Base-by-base conservation (phyloP, 2,113 vertebrate genomes). In the Prionailurus bengalensis region DNA sequence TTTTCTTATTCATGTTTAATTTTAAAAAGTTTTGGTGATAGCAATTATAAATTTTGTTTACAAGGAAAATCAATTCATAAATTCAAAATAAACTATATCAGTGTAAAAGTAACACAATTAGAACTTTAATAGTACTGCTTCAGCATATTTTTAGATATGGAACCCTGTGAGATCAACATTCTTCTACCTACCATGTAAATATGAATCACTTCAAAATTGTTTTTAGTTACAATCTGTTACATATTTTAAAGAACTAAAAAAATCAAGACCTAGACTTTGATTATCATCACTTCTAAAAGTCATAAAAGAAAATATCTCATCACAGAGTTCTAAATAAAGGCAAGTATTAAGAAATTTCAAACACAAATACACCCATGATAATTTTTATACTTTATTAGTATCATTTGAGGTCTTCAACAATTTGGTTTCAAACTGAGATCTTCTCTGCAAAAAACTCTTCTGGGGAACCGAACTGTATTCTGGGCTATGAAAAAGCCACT, bases 401-500 rank as follows among this genome's bases (percentile, higher is more conserved):
- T 87, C 76, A 81, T 31, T 48, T 79, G 85, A 74, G 25, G 15
- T 93, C 76, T 78, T 95, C 48, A 79, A 70, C 23, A 48, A 39
- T 89, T 96, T 96, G 89, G 48, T 68, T 81, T 94, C 86, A 33
- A 86, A n/a, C 21, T 92, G 94, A 96, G 95, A 63, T 97, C 89
- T 89, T 95, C 91, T 91, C 39, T 90, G 85, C 19, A 89, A 91
- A 93, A 91, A 33, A n/a, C 45, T 27, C 39, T 92, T 96, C 31
- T 81, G 95, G 61, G 92, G 51, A 53, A 23, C 21, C 15, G 45
- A 76, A 25, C 89, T 92, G 2, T 80, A 83, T 45, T 88, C 63
- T n/a, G 88, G 85, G 19, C 78, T 95, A n/a, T 97, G 96, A 93
- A 98, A 98, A 97, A 96, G 95, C 93, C 91, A 97, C 90, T 94